Conservation (phyloP, 1,140 invertebrate genomes). For the Hylaeus anthracinus region DNA sequence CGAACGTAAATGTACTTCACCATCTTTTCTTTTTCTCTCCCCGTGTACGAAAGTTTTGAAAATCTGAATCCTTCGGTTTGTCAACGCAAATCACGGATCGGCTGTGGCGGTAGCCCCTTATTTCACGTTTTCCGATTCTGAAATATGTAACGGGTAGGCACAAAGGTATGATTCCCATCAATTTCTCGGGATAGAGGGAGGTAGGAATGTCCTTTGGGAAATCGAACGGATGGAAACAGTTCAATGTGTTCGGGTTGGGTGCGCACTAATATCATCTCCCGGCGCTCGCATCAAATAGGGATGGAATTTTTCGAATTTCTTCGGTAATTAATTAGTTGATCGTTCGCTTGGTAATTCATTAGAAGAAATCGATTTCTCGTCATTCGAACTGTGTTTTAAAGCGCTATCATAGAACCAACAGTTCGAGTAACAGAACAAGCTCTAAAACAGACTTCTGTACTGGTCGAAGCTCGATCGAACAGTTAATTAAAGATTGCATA, state of each 20-base stretch:
- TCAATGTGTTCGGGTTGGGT: not conserved
- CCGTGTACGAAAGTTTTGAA: too few species aligned
- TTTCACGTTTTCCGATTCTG: not conserved
- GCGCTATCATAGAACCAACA: too few species aligned
- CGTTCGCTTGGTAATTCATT: not conserved
- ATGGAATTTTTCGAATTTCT: not conserved
- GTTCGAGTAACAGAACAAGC: too few species aligned
- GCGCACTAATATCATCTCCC: not conserved
- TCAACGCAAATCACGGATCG: not conserved
- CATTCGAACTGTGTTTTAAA: too few species aligned
- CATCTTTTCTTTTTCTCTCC: too few species aligned
- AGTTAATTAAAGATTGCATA: too few species aligned
- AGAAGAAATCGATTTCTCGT: not conserved
- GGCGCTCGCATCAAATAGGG: not conserved
- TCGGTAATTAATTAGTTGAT: not conserved
- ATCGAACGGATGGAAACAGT: constrained; percentile 44
- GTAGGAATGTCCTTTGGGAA: constrained; percentile 50
- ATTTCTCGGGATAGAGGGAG: not conserved
- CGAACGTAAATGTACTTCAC: too few species aligned
- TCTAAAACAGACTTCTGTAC: too few species aligned
- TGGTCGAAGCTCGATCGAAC: too few species aligned
- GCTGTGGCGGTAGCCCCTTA: not conserved
- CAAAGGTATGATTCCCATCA: not conserved
- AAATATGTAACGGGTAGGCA: too few species aligned
- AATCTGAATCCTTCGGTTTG: too few species aligned